Percentiles rank a stretch among this genome's conserved stretches.
These are phyloP conservation scores for Cebus imitator DNA, from an alignment of 2,113 vertebrate genomes.

Conservation along the genomic window DNA sequence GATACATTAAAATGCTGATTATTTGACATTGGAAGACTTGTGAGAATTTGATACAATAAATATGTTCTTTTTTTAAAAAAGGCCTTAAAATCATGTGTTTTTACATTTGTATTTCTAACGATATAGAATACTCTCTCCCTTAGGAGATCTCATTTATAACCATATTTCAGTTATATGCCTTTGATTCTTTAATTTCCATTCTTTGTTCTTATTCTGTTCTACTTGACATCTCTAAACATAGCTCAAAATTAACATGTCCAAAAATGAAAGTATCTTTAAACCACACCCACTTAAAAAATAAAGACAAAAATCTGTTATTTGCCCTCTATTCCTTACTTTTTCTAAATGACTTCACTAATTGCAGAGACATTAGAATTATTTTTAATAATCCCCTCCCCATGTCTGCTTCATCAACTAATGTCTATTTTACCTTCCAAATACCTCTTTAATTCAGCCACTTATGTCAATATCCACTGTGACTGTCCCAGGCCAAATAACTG, in stretches of 20 bases:
- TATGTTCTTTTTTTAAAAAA: background rate
- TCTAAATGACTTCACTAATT: background rate
- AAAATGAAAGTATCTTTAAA: background rate
- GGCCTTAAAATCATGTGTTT: background rate
- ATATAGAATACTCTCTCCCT: background rate
- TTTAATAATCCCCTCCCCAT: background rate
- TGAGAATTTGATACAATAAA: background rate
- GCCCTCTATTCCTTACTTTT: background rate
- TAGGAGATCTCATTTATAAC: background rate
- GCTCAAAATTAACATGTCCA: background rate
- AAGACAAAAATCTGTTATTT: background rate
- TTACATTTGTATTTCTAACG: background rate
- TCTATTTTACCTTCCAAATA: background rate
- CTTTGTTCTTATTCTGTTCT: background rate
- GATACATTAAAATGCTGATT: conserved; percentile 7
- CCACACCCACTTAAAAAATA: background rate
- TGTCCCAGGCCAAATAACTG: background rate
- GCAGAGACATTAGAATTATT: background rate
- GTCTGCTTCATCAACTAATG: background rate
- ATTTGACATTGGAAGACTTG: background rate
- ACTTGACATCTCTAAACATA: background rate
- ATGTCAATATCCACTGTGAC: background rate
- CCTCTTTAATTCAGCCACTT: background rate
- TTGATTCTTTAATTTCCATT: conserved; percentile 15
- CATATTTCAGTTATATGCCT: background rate